Conservation (phyloP, 2,797 vertebrate genomes). For the Ptychobarbus kaznakovi region DNA sequence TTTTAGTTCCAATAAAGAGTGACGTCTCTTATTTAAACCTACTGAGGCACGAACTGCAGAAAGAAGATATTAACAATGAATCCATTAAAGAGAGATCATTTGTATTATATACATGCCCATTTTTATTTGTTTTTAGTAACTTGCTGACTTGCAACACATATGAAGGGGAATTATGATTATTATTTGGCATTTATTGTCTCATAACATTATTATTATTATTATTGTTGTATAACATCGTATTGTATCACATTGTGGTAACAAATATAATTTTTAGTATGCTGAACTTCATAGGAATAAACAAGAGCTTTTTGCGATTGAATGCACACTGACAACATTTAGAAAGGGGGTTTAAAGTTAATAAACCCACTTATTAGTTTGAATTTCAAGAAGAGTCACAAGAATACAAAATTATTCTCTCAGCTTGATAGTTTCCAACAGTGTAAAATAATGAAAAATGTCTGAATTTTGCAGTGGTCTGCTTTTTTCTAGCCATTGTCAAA, state of each 20-base stretch:
- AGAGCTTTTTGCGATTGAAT: neutral
- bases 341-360: neutral
- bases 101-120: neutral
- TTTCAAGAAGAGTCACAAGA: neutral
- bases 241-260: neutral
- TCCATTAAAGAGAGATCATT: neutral
- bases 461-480: neutral
- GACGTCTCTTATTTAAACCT: slow-evolving; percentile 58
- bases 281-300: neutral
- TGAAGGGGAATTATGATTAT: neutral
- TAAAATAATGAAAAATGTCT: neutral
- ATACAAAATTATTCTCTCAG: neutral
- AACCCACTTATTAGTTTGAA: neutral
- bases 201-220: neutral
- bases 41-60: slow-evolving; percentile 55
- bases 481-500: neutral
- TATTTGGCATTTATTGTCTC: neutral
- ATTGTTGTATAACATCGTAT: neutral
- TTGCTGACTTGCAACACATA: neutral
- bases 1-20: slow-evolving; percentile 59
- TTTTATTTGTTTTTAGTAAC: neutral
- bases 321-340: neutral
- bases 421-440: neutral
- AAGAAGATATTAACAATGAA: slow-evolving; percentile 35
- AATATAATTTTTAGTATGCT: neutral